These are phyloP conservation scores for Notocelia uddmanniana DNA, from an alignment of 2,888 invertebrate species.

Conservation along the genomic window DNA sequence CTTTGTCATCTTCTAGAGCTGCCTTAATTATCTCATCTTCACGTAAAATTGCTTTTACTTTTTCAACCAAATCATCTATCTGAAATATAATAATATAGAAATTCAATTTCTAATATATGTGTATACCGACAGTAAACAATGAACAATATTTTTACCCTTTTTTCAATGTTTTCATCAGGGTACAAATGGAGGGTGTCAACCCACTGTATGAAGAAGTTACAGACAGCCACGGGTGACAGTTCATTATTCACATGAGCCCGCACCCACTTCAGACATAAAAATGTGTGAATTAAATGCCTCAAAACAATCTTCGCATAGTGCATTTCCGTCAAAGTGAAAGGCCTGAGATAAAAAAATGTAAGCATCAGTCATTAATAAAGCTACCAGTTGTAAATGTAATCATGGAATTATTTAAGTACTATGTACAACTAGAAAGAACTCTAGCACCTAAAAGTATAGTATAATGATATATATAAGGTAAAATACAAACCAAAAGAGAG, in stretches of 20 bases:
- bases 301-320: constrained; percentile 67
- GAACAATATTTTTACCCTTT: constrained; percentile 53
- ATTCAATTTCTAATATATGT: too few species aligned
- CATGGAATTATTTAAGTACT: background rate
- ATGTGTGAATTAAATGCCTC: constrained; percentile 64
- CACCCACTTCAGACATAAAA: constrained; percentile 66
- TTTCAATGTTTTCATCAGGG: constrained; percentile 58
- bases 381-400: background rate
- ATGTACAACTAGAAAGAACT: background rate
- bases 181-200: constrained; percentile 62
- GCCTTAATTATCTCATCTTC: constrained; percentile 23
- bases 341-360: constrained; percentile 55
- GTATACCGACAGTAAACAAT: background rate
- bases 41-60: constrained; percentile 53
- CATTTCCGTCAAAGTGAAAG: constrained; percentile 67
- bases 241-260: constrained; percentile 53
- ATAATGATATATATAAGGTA: background rate
- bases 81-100: constrained; percentile 46
- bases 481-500: background rate
- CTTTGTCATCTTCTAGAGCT: constrained; percentile 34
- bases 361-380: background rate
- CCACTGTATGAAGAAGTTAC: constrained; percentile 73
- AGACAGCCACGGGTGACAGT: constrained; percentile 61
- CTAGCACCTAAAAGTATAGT: background rate
- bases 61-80: constrained; percentile 54